A percentile compares a stretch with the other conserved stretches of the same genome.
Evolutionary conservation across 2,113 vertebrate genomes (phyloP).

Genomic region (Sander vitreus): DNA sequence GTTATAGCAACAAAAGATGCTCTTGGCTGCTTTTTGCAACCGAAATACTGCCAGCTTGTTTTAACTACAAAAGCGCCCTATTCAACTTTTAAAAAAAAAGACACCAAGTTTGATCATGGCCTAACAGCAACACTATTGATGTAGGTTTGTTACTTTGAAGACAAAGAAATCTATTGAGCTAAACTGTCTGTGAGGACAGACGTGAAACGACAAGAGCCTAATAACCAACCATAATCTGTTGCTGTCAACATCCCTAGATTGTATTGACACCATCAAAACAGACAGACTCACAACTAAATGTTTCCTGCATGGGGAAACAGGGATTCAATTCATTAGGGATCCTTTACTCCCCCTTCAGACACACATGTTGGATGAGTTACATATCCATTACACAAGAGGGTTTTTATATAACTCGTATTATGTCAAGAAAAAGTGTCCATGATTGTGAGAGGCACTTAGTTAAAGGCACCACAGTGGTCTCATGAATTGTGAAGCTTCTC

Average conservation of each 20-base stretch:
- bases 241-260: neutral
- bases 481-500: slow-evolving; percentile 15
- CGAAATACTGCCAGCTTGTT: no score
- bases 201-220: neutral
- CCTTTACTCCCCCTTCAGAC: slow-evolving; percentile 8
- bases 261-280: neutral
- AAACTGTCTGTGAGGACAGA: neutral
- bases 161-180: slow-evolving; percentile 7
- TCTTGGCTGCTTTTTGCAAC: no score
- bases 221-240: neutral
- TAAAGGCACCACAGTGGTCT: slow-evolving; percentile 36
- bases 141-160: slow-evolving; percentile 1
- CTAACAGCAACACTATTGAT: neutral
- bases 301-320: neutral
- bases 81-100: no score
- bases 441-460: slow-evolving; percentile 42
- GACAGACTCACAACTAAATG: neutral
- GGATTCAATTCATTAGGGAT: neutral
- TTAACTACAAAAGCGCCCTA: no score
- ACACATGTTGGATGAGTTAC: slow-evolving; percentile 53
- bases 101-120: no score
- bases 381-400: slow-evolving; percentile 73
- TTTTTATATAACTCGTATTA: slow-evolving; percentile 80
- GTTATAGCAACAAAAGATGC: no score
- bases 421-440: slow-evolving; percentile 66